A percentile compares a stretch with the other conserved stretches of the same genome.
Conservation (phyloP, 2,888 invertebrate genomes). For the Lasioglossum malachurum region DNA sequence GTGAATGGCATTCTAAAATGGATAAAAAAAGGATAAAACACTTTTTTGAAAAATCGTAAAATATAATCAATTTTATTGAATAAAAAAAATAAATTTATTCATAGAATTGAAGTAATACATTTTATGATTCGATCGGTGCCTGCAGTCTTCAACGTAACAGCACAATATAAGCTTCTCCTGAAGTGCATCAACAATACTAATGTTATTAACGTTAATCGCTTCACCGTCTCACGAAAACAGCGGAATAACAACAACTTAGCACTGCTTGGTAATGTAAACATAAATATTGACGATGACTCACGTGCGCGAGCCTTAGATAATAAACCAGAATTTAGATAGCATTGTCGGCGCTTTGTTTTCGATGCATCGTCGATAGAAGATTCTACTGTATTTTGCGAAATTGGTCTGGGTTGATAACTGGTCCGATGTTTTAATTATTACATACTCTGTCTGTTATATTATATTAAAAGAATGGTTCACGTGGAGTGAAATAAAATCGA, state of each 20-base stretch:
- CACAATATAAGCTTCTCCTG: background rate
- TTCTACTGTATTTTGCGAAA: background rate
- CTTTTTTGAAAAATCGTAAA: too few species aligned
- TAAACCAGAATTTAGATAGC: background rate
- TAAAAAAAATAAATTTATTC: background rate
- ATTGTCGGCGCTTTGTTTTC: background rate
- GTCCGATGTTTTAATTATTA: too few species aligned
- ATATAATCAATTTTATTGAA: too few species aligned
- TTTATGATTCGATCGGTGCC: background rate
- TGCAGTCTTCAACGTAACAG: background rate
- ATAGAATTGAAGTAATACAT: too few species aligned
- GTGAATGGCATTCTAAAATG: too few species aligned
- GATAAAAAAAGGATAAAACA: too few species aligned
- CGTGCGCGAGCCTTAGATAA: background rate
- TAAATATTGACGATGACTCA: conserved; percentile 9
- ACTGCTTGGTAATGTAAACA: background rate
- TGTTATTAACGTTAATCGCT: background rate
- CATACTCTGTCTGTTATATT: too few species aligned
- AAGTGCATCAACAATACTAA: background rate
- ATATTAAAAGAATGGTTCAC: background rate
- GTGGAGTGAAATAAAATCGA: background rate
- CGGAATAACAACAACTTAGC: background rate
- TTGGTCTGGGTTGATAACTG: background rate
- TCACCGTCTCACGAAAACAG: background rate
- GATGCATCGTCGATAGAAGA: background rate